phyloP scores from a whole-genome alignment of 1,140 invertebrate species.

The Stenopsyche tienmushanensis region DNA sequence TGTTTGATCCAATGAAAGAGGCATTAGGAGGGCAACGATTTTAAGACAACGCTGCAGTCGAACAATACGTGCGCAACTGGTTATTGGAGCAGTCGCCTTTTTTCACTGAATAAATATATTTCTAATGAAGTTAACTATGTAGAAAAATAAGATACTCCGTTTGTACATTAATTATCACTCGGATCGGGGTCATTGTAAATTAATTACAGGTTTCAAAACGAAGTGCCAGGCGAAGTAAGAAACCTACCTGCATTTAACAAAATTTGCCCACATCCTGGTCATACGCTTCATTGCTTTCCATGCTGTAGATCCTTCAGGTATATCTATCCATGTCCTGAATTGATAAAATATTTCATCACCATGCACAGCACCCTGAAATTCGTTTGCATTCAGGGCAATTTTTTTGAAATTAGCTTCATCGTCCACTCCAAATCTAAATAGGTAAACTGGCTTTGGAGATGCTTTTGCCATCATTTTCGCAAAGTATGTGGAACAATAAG shows the following conservation, averaged over 20 bases:
- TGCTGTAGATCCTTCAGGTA: slow-evolving; percentile 45
- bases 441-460: slow-evolving; percentile 47
- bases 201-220: too few species aligned
- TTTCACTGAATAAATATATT: too few species aligned
- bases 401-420: slow-evolving; percentile 50
- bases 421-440: slow-evolving; percentile 55
- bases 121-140: too few species aligned
- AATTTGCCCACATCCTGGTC: slow-evolving; percentile 69
- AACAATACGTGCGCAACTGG: too few species aligned
- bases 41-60: too few species aligned
- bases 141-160: too few species aligned
- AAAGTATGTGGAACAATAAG: slow-evolving; percentile 48
- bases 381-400: slow-evolving; percentile 34
- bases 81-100: too few species aligned
- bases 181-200: too few species aligned
- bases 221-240: too few species aligned
- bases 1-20: too few species aligned
- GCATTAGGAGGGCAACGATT: too few species aligned
- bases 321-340: slow-evolving; percentile 55
- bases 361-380: slow-evolving; percentile 58
- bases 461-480: slow-evolving; percentile 46
- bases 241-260: slow-evolving; percentile 66
- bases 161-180: too few species aligned
- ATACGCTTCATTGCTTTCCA: slow-evolving; percentile 48
- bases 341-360: slow-evolving; percentile 66